Conservation (phyloP, 2,113 vertebrate genomes). For the Microtus ochrogaster region DNA sequence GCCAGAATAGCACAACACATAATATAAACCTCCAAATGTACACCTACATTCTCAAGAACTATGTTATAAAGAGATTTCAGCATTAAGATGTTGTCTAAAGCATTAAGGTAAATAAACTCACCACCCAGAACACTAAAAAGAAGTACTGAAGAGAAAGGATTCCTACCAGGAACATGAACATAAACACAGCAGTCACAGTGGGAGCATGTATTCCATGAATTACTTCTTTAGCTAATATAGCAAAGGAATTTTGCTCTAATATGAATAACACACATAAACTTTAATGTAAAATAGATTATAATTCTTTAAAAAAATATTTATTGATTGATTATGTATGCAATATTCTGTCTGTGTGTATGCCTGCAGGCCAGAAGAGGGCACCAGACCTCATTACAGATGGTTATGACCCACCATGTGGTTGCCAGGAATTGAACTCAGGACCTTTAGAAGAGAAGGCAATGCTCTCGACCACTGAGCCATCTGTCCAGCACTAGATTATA, state of each 20-base stretch:
- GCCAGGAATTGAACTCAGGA: too few relatives aligned
- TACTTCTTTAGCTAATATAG: conserved; percentile 45
- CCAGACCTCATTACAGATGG: too few relatives aligned
- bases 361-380: too few relatives aligned
- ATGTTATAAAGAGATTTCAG: neutral
- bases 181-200: neutral
- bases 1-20: conserved; percentile 1
- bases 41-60: conserved; percentile 52
- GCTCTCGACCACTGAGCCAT: too few relatives aligned
- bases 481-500: too few relatives aligned
- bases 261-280: neutral
- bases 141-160: conserved; percentile 32
- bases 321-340: too few relatives aligned
- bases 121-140: neutral
- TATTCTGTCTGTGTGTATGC: too few relatives aligned
- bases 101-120: conserved; percentile 58
- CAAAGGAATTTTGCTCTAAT: conserved; percentile 39
- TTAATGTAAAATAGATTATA: conserved; percentile 8
- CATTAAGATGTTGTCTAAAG: conserved; percentile 30
- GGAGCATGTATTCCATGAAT: neutral
- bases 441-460: too few relatives aligned
- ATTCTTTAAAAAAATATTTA: neutral
- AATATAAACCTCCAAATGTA: conserved; percentile 7
- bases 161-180: neutral
- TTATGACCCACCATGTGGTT: too few relatives aligned